Evolutionary conservation across 2,888 invertebrate species (phyloP).

Genomic region (Tuberolachnus salignus): DNA sequence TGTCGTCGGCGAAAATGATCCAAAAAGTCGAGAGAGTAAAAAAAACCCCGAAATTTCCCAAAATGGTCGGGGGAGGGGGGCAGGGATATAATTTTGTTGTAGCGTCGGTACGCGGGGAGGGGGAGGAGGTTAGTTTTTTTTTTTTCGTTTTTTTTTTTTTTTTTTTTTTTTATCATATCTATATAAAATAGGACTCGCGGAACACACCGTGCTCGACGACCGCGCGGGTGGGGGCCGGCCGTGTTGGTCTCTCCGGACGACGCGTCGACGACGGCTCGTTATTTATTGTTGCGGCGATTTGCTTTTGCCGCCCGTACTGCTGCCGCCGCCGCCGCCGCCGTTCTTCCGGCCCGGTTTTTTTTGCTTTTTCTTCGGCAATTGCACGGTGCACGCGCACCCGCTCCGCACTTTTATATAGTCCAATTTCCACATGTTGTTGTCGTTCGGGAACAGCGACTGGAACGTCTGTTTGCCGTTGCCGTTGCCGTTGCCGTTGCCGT

Average conservation of each 20-base stretch:
- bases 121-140: no score
- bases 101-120: no score
- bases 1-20: not conserved
- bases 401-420: conserved; percentile 83
- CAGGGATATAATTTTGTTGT: no score
- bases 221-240: not conserved
- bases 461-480: conserved; percentile 40
- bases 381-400: conserved; percentile 82
- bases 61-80: no score
- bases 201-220: conserved; percentile 48
- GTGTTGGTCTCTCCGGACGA: not conserved
- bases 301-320: not conserved
- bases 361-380: conserved; percentile 67
- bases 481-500: conserved; percentile 51
- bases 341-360: conserved; percentile 62
- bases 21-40: not conserved
- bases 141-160: no score
- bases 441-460: conserved; percentile 58
- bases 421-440: conserved; percentile 71
- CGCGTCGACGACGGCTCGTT: conserved; percentile 1
- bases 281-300: conserved; percentile 16
- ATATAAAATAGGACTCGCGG: conserved; percentile 44
- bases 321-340: conserved; percentile 14
- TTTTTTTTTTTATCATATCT: no score
- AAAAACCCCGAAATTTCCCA: no score